Evolutionary conservation across 1,140 invertebrate genomes (phyloP), one percentile per base, ranked within the genome.

Genomic region (Drosophila kikkawai): DNA sequence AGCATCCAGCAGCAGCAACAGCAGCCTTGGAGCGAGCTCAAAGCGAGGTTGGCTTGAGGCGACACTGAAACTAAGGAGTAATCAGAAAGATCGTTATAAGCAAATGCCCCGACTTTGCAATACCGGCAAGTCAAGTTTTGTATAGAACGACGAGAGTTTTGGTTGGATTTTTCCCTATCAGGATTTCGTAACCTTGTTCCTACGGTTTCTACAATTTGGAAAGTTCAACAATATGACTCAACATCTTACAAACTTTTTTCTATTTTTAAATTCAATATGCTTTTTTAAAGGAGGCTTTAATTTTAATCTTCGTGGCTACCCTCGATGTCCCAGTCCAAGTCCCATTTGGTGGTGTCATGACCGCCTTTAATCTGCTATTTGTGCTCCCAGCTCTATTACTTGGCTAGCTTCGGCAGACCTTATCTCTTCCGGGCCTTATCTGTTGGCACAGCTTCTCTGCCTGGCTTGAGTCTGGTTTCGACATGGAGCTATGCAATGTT

Each of bases 391-490:
- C 59, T 41, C 17, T 22, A 29, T 37, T 36, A 45, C 55, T 73
- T 32, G n/a, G n/a, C 6, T 32, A 11, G 55, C 12, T 37, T 45
- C 15, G 32, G 8, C 26, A 13, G 39, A 22, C 63, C 55, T 73
- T 73, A 73, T 73, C 69, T 73, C 69, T 73, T 73, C 69, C 69
- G 56, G 19, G 37, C 22, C 42, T 51, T 60, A 73, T 73, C 70
- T n/a, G 26, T n/a, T 47, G 51, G 42, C 9, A 2, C 19, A 71
- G 68, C 50, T 47, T 15, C 11, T 68, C 29, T 42, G 45, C 36
- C 22, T 51, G 36, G 19, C 53, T 68, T 6, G 8, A 41, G 32
- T 66, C 29, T 17, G 37, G 36, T 66, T 63, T 66, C 63, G 8
- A 60, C 57, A 66, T 60, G 9, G 42, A 29, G 29, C 42, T 22